Percentiles rank a stretch among this genome's conserved stretches.
Evolutionary conservation across 2,888 invertebrate genomes (phyloP).

Genomic region (Eristalis intricaria): DNA sequence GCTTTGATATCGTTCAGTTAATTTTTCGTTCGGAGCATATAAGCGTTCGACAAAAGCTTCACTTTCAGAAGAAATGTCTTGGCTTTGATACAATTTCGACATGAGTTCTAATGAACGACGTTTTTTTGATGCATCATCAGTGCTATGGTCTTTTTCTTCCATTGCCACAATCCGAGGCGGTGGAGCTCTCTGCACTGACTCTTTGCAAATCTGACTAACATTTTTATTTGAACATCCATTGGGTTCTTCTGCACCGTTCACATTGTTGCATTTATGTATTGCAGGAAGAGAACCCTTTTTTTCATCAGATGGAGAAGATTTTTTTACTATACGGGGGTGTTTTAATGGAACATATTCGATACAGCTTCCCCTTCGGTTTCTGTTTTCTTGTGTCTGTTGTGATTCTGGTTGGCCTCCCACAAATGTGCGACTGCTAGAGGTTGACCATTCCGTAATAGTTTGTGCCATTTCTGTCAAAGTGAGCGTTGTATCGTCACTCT

Average conservation of each 20-base stretch:
- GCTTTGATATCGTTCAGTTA: slow-evolving; percentile 85
- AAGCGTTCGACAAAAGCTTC: slow-evolving; percentile 83
- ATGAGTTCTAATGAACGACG: slow-evolving; percentile 82
- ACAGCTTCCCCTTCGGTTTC: slow-evolving; percentile 74
- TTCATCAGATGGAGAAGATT: slow-evolving; percentile 77
- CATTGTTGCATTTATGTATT: slow-evolving; percentile 76
- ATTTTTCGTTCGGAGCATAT: slow-evolving; percentile 85
- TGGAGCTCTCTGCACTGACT: slow-evolving; percentile 81
- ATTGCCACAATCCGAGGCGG: slow-evolving; percentile 76
- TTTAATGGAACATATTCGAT: slow-evolving; percentile 80
- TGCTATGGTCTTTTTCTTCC: slow-evolving; percentile 73
- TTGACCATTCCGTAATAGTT: slow-evolving; percentile 92
- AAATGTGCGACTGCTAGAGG: slow-evolving; percentile 89
- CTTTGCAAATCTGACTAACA: slow-evolving; percentile 76
- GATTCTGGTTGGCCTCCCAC: slow-evolving; percentile 81
- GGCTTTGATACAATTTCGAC: slow-evolving; percentile 84
- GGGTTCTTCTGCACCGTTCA: slow-evolving; percentile 73
- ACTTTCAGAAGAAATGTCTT: slow-evolving; percentile 83
- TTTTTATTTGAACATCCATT: slow-evolving; percentile 66
- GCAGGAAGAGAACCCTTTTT: slow-evolving; percentile 77
- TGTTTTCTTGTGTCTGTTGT: slow-evolving; percentile 66
- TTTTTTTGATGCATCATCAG: slow-evolving; percentile 80
- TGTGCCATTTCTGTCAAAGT: slow-evolving; percentile 88
- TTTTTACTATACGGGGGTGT: slow-evolving; percentile 77
- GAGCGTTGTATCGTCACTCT: slow-evolving; percentile 90